Evolutionary conservation across 2,113 vertebrate genomes (phyloP), one percentile per base, ranked within the genome.

Genomic region (Eidolon helvum): DNA sequence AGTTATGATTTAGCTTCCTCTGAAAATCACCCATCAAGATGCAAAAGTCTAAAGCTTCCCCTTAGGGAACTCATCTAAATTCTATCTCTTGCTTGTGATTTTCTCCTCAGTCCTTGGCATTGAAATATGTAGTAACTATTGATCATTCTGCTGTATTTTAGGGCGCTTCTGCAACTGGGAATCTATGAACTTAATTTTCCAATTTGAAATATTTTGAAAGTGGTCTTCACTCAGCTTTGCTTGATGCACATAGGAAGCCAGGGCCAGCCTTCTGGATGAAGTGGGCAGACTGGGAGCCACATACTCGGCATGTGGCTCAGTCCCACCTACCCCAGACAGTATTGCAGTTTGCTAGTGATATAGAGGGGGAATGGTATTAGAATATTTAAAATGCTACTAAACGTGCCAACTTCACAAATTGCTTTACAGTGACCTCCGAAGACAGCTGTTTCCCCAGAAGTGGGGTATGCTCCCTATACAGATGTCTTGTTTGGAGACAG

Each of bases 1-100:
- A 96, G 57, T 66, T 43, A 71, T 77, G 77, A 91, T 91, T 96
- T 33, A 94, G 71, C 74, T 94, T 91, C 35, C 40, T 84, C 83
- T 97, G 84, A 97, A 97, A 98, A 96, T 82, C 83, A 71, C 50
- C 48, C 68, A 74, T 93, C 94, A 96, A 91, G 92, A 96, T 97
- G 80, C 61, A 96, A 80, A 98, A 97, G 72, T 65, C 82, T 95
- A 61, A 85, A 96, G 22, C n/a, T 94, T 94, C 97, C 43, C 71
- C 26, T 94, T 71, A 95, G 87, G 48, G 86, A 94, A 89, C 65
- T 88, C 66, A 84, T 95, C 57, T 77, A 65, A n/a, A 87, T 97
- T 86, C 33, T 12, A 45, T 75, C 66, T 94, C 53, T n/a, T 30
- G 35, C 40, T 35, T 86, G 45, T 82, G 3, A 45, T 48, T 83